phyloP scores from a whole-genome alignment of 2,797 vertebrate genomes.

The Gallinago solitaria region DNA sequence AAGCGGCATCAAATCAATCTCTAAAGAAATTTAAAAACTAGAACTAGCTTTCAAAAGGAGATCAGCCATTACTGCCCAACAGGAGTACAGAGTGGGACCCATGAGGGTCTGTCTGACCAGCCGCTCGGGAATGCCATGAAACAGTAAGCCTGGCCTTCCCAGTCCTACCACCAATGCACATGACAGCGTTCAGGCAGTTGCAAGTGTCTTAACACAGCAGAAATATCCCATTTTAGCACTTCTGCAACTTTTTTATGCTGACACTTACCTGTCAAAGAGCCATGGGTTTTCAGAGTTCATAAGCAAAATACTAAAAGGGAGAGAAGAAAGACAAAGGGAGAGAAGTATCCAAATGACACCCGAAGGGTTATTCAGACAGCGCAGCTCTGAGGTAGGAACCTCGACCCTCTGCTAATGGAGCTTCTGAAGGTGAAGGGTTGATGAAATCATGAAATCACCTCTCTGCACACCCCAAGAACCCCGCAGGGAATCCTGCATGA shows the following conservation, averaged over 20 bases:
- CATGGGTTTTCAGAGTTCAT: neutral
- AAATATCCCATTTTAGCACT: neutral
- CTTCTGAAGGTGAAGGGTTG: neutral
- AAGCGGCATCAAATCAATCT: neutral
- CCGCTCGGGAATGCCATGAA: fast-evolving
- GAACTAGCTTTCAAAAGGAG: neutral
- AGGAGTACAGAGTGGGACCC: fast-evolving
- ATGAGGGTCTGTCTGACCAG: fast-evolving
- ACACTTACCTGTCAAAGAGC: neutral
- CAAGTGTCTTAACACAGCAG: neutral
- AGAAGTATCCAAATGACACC: neutral
- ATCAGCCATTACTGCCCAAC: neutral
- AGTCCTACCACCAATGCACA: neutral
- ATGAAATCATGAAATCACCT: neutral
- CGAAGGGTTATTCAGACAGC: neutral
- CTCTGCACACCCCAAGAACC: neutral
- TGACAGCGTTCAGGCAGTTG: neutral
- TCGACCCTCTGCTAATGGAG: neutral
- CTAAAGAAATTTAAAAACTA: neutral
- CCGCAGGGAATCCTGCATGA: neutral
- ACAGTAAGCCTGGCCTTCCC: neutral
- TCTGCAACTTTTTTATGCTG: neutral
- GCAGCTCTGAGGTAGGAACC: neutral
- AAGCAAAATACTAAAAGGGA: neutral
- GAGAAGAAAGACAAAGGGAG: neutral